phyloP scores from a whole-genome alignment of 2,797 vertebrate genomes.

The Euphonia xanthogaster region DNA sequence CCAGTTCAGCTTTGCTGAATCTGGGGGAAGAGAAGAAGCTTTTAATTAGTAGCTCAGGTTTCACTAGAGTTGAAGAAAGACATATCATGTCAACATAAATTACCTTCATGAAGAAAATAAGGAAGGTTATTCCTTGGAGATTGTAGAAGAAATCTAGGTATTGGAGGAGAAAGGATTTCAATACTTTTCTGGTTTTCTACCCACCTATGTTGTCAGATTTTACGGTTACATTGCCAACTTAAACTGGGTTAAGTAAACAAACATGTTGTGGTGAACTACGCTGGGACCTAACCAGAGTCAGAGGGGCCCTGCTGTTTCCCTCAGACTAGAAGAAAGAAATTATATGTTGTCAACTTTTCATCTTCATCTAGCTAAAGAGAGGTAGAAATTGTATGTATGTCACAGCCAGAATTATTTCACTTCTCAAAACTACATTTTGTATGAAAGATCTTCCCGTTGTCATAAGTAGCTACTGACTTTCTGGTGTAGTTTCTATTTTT shows the following conservation, averaged over 20 bases:
- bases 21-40: background rate
- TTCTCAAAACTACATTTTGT: background rate
- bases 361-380: background rate
- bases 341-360: background rate
- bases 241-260: background rate
- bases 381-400: background rate
- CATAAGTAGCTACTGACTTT: background rate
- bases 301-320: background rate
- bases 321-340: background rate
- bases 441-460: background rate
- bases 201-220: background rate
- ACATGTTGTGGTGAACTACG: background rate
- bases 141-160: background rate
- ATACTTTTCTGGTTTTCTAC: background rate
- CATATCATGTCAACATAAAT: background rate
- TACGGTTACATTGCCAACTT: background rate
- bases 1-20: slow-evolving; percentile 7
- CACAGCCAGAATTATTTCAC: background rate
- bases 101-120: background rate
- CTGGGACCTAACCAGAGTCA: background rate
- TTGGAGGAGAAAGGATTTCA: background rate
- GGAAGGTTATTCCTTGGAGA: background rate
- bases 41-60: background rate
- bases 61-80: background rate
- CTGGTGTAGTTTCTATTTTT: background rate